phyloP scores from a whole-genome alignment of 2,797 vertebrate species.

The Chloroceryle inda region DNA sequence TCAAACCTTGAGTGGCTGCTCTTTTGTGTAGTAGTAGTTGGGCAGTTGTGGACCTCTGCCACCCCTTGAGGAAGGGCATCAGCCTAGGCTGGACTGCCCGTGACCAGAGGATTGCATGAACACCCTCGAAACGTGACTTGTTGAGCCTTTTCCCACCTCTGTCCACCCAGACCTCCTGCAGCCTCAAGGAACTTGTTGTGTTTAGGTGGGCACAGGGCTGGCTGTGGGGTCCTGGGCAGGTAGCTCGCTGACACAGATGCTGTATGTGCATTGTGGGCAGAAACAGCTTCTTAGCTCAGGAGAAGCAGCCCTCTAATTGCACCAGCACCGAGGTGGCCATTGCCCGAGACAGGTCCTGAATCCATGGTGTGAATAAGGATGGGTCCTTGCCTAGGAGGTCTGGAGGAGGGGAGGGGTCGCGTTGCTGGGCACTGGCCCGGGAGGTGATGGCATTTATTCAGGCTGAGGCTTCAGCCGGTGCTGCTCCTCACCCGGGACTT shows the following conservation, averaged over 20 bases:
- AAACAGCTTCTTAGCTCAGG: background rate
- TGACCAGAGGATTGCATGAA: background rate
- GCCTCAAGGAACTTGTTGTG: background rate
- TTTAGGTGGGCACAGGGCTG: background rate
- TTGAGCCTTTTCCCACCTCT: background rate
- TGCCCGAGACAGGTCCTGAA: background rate
- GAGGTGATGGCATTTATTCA: fast-evolving
- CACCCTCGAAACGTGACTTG: background rate
- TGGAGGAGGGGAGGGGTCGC: background rate
- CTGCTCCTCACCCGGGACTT: fast-evolving
- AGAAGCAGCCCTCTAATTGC: background rate
- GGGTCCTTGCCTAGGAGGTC: fast-evolving
- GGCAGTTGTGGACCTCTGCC: background rate
- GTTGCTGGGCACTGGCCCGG: background rate
- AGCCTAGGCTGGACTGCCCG: background rate
- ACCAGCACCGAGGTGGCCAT: background rate
- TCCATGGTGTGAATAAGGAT: fast-evolving
- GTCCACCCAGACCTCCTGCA: background rate
- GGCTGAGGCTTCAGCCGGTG: background rate
- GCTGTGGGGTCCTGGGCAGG: background rate
- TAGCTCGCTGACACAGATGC: background rate
- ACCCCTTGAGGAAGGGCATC: fast-evolving
- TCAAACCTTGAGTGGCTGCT: fast-evolving
- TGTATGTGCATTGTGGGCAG: fast-evolving
- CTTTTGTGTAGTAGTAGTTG: fast-evolving